Base-by-base conservation (phyloP, 2,797 vertebrate species). In the Peromyscus aztecus region DNA sequence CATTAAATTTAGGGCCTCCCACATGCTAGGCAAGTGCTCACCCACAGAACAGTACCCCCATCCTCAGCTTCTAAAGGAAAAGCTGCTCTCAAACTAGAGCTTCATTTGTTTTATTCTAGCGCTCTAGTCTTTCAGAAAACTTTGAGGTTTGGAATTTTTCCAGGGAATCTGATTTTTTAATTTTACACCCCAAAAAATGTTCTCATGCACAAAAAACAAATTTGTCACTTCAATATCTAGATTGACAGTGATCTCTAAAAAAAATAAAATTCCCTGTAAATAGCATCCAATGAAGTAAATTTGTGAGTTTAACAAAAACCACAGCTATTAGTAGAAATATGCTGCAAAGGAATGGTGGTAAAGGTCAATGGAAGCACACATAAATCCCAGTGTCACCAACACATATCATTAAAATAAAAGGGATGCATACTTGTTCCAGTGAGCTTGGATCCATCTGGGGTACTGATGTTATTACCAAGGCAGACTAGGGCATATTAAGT, bases 341-440 rank as follows among this genome's bases (percentile, higher is more conserved):
- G 76, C 16, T 94, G 67, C 40, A 40, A 98, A 97, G 90, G 96
- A 96, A 97, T 34, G 2, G 19, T 81, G 71, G 61, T 77, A 91
- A 97, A 97, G 97, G 95, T 9, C 94, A 98, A 97, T 96, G 95
- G 87, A 76, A 86, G 34, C 37, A 85, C 34, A 84, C 37, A 92
- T 92, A 96, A 98, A 97, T 93, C 85, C 94, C 63, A 97, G 80
- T 86, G 46, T 55, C 94, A 91, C 94, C 40, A 94, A 2, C 91
- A 93, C 52, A 81, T 59, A 1, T 61, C 73, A n/a, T 23, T 90
- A 40, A 57, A 31, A 37, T 61, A 21, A 80, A 71, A 84, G 29
- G 43, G 17, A 61, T 63, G 59, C 0, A 9, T 27, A 16, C 85
- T 94, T 93, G 37, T 31, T 90, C 43, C 77, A 92, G 55, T 37